Conservation (phyloP, 2,888 invertebrate genomes). For the Keiferia lycopersicella region DNA sequence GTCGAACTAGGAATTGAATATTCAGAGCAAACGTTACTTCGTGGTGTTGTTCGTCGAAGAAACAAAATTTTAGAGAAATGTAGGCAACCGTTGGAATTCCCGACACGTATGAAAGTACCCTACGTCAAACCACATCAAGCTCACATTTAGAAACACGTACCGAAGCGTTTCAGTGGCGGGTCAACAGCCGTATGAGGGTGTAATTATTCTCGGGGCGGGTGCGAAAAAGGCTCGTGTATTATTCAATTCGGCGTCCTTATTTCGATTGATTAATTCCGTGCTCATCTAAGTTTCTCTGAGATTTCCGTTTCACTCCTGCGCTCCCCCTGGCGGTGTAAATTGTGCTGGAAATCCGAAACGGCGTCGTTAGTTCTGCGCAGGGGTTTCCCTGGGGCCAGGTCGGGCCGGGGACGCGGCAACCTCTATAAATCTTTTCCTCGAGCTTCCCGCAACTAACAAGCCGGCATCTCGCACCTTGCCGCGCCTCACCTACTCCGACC, state of each 20-base stretch:
- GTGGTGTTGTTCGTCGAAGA: not conserved
- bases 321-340: conserved; percentile 68
- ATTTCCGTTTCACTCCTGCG: conserved; percentile 58
- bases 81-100: not conserved
- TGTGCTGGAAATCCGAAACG: conserved; percentile 75
- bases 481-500: conserved; percentile 31
- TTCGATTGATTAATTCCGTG: conserved; percentile 63
- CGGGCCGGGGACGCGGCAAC: conserved; percentile 65
- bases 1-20: not conserved
- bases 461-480: conserved; percentile 45
- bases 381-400: conserved; percentile 69
- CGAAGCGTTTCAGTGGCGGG: conserved; percentile 13
- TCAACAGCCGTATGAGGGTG: conserved; percentile 22
- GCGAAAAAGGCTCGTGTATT: conserved; percentile 50
- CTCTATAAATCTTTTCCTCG: conserved; percentile 77
- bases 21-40: not conserved
- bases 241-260: conserved; percentile 51
- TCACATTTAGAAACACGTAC: conserved; percentile 15
- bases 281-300: conserved; percentile 64
- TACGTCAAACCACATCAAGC: conserved; percentile 1
- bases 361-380: conserved; percentile 73
- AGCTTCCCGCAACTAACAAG: conserved; percentile 75
- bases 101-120: not conserved
- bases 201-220: conserved; percentile 32
- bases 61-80: not conserved